Evolutionary conservation across 2,888 invertebrate species (phyloP), one percentile per base, ranked within the genome.

Genomic region (Tricholauxania praeusta): DNA sequence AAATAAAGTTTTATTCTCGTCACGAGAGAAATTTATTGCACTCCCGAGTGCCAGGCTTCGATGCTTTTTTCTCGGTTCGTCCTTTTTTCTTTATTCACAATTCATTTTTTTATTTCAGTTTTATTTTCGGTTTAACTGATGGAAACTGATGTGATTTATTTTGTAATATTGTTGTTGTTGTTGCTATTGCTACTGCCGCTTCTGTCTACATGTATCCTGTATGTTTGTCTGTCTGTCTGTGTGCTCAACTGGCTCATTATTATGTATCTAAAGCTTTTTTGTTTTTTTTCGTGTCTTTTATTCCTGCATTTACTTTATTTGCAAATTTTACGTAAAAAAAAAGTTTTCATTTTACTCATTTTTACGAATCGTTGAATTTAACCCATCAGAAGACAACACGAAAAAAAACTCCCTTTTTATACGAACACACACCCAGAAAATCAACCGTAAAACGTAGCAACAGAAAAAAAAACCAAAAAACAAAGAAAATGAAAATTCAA

Each of bases 11-110:
- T 83, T 82, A 82, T 83, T 84, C 84, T 82, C 84, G 84, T 82
- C 82, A 82, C 84, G 82, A 83, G 82, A 81, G 81, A 82, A 82
- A 82, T 82, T 82, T 82, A 84, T 82, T 82, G 81, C 84, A 82
- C 84, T 83, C 81, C 82, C 79, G 82, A 82, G 84, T 82, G 79
- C 82, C 82, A 81, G 83, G 82, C 81, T 82, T 81, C 82, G 82
- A 82, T 81, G 81, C 80, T 82, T 82, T 80, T 81, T 80, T 75
- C 79, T 77, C 28, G 10, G 10, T 22, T 22, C 12, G 22, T 22
- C 47, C 19, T 28, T 28, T 15, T 15, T 28, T 28, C 19, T 17
- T 17, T 19, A 19, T 47, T 32, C 32, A 12, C 17, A 47, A 47
- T 47, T 17, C 48, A 63, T 64, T 65, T 53, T 60, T 69, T 53